phyloP scores from a whole-genome alignment of 2,113 vertebrate genomes.

The Petaurus breviceps region DNA sequence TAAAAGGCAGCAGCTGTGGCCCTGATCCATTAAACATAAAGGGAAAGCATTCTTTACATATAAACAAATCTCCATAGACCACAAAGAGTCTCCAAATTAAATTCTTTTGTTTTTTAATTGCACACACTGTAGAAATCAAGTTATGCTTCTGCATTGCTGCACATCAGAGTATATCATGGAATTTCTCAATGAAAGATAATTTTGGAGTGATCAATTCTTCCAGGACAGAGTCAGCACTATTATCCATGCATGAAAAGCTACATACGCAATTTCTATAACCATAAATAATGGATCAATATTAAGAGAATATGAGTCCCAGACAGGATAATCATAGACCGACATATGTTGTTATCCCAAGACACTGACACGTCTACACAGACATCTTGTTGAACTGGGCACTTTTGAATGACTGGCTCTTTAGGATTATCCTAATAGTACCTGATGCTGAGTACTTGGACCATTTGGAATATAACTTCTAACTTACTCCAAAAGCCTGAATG shows the following conservation, averaged over 20 bases:
- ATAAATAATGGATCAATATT: background rate
- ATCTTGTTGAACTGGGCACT: background rate
- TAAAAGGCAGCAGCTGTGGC: background rate
- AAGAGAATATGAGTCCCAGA: background rate
- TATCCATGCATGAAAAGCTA: background rate
- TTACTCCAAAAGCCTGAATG: background rate
- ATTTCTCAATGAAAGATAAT: background rate
- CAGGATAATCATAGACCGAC: background rate
- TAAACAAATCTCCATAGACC: background rate
- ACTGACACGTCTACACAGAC: background rate
- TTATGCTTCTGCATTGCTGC: background rate
- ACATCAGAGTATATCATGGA: background rate
- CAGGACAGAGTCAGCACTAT: background rate
- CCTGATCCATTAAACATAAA: background rate
- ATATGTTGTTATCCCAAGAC: no score
- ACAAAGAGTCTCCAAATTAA: background rate
- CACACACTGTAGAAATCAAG: background rate
- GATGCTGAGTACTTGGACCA: background rate
- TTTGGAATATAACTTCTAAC: background rate
- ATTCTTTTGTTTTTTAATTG: background rate
- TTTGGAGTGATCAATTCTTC: background rate
- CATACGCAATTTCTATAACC: background rate
- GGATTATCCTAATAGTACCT: background rate
- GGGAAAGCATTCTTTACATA: background rate
- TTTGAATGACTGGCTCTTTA: background rate